Conservation (phyloP, 1,140 invertebrate genomes). For the Carposina sasakii region DNA sequence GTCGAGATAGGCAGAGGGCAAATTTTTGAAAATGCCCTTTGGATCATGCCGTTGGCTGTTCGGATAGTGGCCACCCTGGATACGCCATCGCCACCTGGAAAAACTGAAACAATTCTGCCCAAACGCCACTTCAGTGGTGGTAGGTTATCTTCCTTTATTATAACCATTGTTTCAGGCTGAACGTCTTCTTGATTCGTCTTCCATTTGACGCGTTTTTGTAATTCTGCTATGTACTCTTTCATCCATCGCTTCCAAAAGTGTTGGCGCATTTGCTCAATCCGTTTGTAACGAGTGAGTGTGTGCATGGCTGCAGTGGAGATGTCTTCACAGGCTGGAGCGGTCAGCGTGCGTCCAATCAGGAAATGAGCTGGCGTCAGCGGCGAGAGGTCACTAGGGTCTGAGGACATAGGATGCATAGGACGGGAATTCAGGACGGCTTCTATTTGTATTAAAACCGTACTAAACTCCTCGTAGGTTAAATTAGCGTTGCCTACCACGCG, state of each 20-base stretch:
- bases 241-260: not conserved
- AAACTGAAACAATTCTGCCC: not conserved
- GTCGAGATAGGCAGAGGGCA: not conserved
- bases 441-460: constrained; percentile 20
- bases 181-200: no score
- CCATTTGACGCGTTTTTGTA: not conserved
- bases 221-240: not conserved
- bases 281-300: not conserved
- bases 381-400: not conserved
- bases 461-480: constrained; percentile 17
- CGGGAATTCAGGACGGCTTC: constrained; percentile 18
- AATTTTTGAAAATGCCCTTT: not conserved
- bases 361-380: constrained; percentile 6
- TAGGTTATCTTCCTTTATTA: no score
- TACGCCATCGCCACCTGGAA: not conserved
- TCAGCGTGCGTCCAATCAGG: not conserved
- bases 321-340: not conserved
- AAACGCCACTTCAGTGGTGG: no score
- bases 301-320: not conserved
- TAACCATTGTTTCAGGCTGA: no score
- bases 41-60: not conserved
- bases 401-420: not conserved
- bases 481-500: constrained; percentile 15
- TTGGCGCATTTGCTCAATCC: not conserved
- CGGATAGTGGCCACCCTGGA: not conserved